A percentile compares a stretch with the other conserved stretches of the same genome.
Conservation (phyloP, 2,797 vertebrate species). For the Cryptoblepharus egeriae region DNA sequence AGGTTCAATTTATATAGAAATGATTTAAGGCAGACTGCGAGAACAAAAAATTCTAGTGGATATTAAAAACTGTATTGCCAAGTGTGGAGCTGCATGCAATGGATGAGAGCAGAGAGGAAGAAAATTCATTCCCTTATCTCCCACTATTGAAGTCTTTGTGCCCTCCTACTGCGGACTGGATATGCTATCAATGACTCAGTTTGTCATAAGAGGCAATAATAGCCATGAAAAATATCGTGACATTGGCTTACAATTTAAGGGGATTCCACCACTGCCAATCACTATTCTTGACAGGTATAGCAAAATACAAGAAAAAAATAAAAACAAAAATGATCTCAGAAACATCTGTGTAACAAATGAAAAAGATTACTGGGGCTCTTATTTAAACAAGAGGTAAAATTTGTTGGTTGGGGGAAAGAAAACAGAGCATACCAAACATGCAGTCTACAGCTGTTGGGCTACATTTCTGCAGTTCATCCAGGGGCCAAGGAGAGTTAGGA, state of each 20-base stretch:
- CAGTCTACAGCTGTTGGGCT: too few species aligned
- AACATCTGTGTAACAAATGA: not conserved
- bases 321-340: not conserved
- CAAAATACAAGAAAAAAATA: not conserved
- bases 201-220: not conserved
- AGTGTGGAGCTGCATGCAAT: not conserved
- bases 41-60: not conserved
- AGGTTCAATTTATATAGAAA: slow-evolving; percentile 10
- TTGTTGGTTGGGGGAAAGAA: too few species aligned
- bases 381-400: too few species aligned
- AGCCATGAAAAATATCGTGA: not conserved
- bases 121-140: not conserved
- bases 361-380: not conserved
- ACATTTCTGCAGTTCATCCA: too few species aligned
- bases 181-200: not conserved
- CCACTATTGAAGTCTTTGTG: not conserved
- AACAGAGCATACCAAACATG: too few species aligned
- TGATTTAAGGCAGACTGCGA: not conserved
- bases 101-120: not conserved
- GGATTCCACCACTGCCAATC: not conserved
- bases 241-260: not conserved
- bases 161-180: too few species aligned
- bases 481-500: too few species aligned
- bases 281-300: not conserved
- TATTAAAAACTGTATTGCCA: not conserved